Conservation (phyloP, 2,113 vertebrate genomes). For the Acrocephalus arundinaceus region DNA sequence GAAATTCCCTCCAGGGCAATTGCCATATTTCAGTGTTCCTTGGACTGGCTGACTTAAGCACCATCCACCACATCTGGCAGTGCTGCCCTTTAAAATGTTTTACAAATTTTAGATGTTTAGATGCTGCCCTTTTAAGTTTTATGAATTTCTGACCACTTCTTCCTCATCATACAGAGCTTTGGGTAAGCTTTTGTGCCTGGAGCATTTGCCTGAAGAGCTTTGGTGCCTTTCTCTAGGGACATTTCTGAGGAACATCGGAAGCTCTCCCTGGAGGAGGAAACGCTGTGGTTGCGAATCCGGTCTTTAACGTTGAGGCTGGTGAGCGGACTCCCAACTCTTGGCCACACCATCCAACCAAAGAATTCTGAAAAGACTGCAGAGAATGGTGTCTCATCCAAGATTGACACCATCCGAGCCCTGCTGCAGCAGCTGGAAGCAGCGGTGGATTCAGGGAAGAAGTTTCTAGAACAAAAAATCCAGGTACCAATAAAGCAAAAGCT, state of each 20-base stretch:
- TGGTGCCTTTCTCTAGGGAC: slow-evolving; percentile 76
- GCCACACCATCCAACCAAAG: slow-evolving; percentile 78
- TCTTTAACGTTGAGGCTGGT: slow-evolving; percentile 90
- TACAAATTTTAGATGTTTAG: no score
- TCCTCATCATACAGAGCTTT: background rate
- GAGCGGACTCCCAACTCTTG: slow-evolving; percentile 78
- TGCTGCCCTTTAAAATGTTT: background rate
- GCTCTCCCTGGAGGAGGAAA: slow-evolving; percentile 90
- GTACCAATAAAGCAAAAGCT: slow-evolving; percentile 55
- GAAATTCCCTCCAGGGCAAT: background rate
- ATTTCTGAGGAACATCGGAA: slow-evolving; percentile 86
- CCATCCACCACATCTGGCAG: background rate
- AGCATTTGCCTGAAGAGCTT: slow-evolving; percentile 10
- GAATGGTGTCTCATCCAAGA: slow-evolving; percentile 87
- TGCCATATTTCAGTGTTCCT: background rate
- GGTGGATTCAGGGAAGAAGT: slow-evolving; percentile 80
- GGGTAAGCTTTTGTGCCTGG: background rate
- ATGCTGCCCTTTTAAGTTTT: background rate
- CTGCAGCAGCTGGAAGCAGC: slow-evolving; percentile 84
- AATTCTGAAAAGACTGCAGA: slow-evolving; percentile 86
- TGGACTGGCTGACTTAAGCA: background rate
- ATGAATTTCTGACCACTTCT: background rate
- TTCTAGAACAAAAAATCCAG: slow-evolving; percentile 82
- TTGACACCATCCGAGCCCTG: slow-evolving; percentile 77
- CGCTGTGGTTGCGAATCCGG: slow-evolving; percentile 88